Percentiles rank a stretch among this genome's conserved stretches.
Evolutionary conservation across 64 coral and sea anemone species (phyloP).

Genomic region (Catalaphyllia jardinei): DNA sequence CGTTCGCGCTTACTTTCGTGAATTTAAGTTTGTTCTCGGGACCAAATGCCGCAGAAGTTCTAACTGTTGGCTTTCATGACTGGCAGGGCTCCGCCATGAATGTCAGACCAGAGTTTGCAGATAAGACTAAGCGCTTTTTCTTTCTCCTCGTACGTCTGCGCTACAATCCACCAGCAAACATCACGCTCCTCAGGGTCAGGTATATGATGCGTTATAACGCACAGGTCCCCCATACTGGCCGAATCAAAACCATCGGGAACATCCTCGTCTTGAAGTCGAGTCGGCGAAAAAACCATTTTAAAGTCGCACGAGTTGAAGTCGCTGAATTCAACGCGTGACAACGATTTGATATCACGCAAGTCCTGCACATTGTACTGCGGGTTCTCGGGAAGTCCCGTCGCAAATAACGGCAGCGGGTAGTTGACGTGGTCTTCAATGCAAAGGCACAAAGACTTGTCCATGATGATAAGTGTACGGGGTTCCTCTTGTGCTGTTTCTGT

Average conservation of each 20-base stretch:
- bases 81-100: conserved; percentile 77
- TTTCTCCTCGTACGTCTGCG: conserved; percentile 96
- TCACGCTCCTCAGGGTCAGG: conserved; percentile 31
- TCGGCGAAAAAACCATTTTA: conserved; percentile 78
- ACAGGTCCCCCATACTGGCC: conserved; percentile 85
- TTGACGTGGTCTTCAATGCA: conserved; percentile 96
- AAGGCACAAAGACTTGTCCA: conserved; percentile 84
- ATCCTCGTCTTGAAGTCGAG: conserved; percentile 23
- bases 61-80: conserved; percentile 75
- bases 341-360: conserved; percentile 68
- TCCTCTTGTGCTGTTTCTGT: conserved; percentile 47
- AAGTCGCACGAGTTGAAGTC: conserved; percentile 95
- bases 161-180: conserved; percentile 83
- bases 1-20: no score
- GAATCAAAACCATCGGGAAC: conserved; percentile 73
- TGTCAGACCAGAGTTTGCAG: conserved; percentile 90
- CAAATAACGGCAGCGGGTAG: conserved; percentile 89
- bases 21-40: no score
- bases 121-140: conserved; percentile 91
- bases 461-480: conserved; percentile 84
- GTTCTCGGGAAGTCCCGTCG: conserved; percentile 86
- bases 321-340: conserved; percentile 94
- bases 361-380: conserved; percentile 82
- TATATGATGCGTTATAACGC: conserved; percentile 74
- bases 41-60: no score